Evolutionary conservation across 2,113 vertebrate species (phyloP).

Genomic region (Gymnobelideus leadbeateri): DNA sequence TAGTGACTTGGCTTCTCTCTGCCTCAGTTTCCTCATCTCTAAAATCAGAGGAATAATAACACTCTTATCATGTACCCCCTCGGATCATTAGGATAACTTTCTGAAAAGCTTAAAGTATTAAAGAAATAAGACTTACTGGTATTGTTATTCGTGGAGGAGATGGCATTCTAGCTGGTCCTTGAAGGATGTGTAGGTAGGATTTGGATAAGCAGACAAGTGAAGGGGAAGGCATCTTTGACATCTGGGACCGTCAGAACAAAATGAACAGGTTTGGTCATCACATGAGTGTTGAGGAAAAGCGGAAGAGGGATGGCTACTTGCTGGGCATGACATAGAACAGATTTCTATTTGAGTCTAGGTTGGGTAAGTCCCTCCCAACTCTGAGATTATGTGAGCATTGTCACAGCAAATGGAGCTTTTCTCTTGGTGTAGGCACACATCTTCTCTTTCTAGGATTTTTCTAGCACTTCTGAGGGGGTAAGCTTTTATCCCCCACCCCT

Average conservation of each 20-base stretch:
- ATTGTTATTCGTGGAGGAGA: background rate
- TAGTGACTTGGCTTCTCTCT: background rate
- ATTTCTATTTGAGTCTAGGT: background rate
- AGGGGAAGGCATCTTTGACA: background rate
- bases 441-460: background rate
- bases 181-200: background rate
- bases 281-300: background rate
- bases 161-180: background rate
- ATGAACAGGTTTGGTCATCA: background rate
- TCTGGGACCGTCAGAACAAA: background rate
- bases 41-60: background rate
- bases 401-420: background rate
- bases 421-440: background rate
- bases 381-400: background rate
- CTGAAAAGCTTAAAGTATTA: background rate
- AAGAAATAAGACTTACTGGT: background rate
- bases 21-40: background rate
- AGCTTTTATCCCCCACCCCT: too few species aligned
- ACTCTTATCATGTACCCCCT: background rate
- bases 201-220: background rate
- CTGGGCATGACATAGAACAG: background rate
- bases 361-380: background rate
- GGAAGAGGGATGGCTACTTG: background rate
- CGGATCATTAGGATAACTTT: background rate
- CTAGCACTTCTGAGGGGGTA: background rate